Base-by-base conservation (phyloP, 2,888 invertebrate genomes). In the Dorcus parallelipipedus region DNA sequence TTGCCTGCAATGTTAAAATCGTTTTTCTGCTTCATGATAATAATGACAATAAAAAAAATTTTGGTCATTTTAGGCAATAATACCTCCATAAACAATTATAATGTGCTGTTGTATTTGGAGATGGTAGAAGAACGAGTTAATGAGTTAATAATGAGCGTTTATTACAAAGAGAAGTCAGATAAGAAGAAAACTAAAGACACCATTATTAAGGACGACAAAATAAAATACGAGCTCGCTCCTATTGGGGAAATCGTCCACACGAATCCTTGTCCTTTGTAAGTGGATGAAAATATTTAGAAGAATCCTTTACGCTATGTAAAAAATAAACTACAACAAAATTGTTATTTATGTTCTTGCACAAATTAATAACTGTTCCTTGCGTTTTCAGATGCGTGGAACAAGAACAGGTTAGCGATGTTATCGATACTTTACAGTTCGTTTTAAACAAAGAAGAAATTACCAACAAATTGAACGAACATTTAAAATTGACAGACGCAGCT, bases 61-160 rank as follows among this genome's bases (percentile, higher is more conserved):
- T 20, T 20, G 20, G 20, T 20, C 20, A 8, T 61, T 72, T 74
- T 70, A 74, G 82, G 91, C 47, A 83, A 87, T 20, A 86, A 89
- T 55, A 83, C 88, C n/a, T 84, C 84, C 17, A 86, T 93, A 42
- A 88, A 86, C 56, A 82, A 83, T 52, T 84, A 86, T 68, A 95
- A 94, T 78, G 90, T 90, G 1, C 84, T 90, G 58, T 83, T 93
- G 9, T 93, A 91, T 74, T 83, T 95, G 69, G 90, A 90, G 64
- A 86, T 93, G 43, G 84, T 95, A 63, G 93, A 94, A 72, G 86
- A 88, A 72, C 85, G 87, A 56, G 86, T 89, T 10, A 82, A 83
- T 38, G 87, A 89, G 67, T 82, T 88, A 62, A 81, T 90, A 50
- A 81, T 81, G 64, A 78, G 83, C 52, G 83, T 80, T n/a, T 77